These are phyloP conservation scores for Halocaridina rubra DNA, from an alignment of 2,888 invertebrate species.

Conservation along the genomic window DNA sequence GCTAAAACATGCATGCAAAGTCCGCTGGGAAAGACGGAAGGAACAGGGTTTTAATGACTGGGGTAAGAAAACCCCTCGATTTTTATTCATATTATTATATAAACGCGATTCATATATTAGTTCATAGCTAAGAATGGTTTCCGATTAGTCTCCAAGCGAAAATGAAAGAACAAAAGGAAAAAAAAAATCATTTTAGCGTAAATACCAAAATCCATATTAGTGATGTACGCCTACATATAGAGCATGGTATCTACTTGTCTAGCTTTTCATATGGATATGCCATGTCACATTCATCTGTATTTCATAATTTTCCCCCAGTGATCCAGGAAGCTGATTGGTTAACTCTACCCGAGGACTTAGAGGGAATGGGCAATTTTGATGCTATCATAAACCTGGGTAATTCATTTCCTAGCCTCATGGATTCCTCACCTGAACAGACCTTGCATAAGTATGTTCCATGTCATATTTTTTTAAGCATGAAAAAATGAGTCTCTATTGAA, in stretches of 20 bases:
- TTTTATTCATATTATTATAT: background rate
- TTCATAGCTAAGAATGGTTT: background rate
- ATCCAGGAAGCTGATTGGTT: constrained; percentile 94
- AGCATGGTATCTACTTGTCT: background rate
- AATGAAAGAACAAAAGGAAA: background rate
- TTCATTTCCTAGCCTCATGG: constrained; percentile 89
- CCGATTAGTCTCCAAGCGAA: background rate
- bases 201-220: too few species aligned
- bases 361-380: constrained; percentile 78
- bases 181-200: background rate
- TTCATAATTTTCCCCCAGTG: constrained; percentile 72
- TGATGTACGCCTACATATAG: background rate
- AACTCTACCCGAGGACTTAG: constrained; percentile 80
- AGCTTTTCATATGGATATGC: background rate
- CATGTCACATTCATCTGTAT: background rate
- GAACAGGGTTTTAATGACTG: constrained; percentile 84
- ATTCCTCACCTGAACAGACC: constrained; percentile 81
- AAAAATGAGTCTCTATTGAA: too few species aligned
- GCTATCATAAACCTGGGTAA: constrained; percentile 91
- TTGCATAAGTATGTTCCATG: constrained; percentile 76
- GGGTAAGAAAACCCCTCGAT: constrained; percentile 73
- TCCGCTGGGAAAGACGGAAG: constrained; percentile 85
- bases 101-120: background rate
- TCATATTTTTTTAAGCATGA: background rate
- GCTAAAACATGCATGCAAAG: constrained; percentile 88